Base-by-base conservation (phyloP, 1,140 invertebrate species). In the Macrobrachium nipponense region DNA sequence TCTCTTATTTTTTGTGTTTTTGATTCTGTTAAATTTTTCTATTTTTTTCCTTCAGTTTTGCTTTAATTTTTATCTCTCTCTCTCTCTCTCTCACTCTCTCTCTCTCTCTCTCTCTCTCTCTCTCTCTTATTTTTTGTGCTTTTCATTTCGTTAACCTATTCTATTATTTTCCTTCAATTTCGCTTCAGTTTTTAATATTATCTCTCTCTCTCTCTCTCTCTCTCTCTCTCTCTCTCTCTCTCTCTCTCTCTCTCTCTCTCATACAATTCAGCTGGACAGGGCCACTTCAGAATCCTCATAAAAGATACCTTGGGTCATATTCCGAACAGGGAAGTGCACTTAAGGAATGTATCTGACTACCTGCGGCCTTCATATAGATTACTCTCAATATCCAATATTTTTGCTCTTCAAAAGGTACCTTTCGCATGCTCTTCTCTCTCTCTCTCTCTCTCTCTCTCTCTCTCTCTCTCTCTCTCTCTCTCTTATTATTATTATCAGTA, bases 111-210 rank as follows among this genome's bases (percentile, higher is more conserved):
- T 36, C 27, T 36, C 27, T 36, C 27, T 36, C 2, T 20, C 15
- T 72, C n/a, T 72, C 68, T 20, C 68, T 72, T 36, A 27, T 36
- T 70, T 36, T 70, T 36, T 68, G n/a, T 68, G n/a, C n/a, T 36
- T 70, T 5, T 70, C 10, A 18, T 36, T 36, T 4, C 4, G 27
- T 36, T 36, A 20, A 43, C 11, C 36, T 8, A 43, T 44, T 27
- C 70, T 73, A 5, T 7, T n/a, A 12, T 18, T 27, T 8, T 44
- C 2, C 8, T 73, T 2, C 58, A 7, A 0, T 18, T 17, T 43
- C 12, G 43, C 70, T 73, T 43, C 43, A 12, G 6, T 36, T 15
- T 20, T n/a, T 20, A 23, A 12, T 15, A 20, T 20, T 10, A 14
- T 36, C 36, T 17, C 12, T 70, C 14, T n/a, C n/a, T 70, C n/a